A percentile compares a stretch with the other conserved stretches of the same genome.
phyloP scores from a whole-genome alignment of 2,888 invertebrate genomes.

The Steromphala cineraria region DNA sequence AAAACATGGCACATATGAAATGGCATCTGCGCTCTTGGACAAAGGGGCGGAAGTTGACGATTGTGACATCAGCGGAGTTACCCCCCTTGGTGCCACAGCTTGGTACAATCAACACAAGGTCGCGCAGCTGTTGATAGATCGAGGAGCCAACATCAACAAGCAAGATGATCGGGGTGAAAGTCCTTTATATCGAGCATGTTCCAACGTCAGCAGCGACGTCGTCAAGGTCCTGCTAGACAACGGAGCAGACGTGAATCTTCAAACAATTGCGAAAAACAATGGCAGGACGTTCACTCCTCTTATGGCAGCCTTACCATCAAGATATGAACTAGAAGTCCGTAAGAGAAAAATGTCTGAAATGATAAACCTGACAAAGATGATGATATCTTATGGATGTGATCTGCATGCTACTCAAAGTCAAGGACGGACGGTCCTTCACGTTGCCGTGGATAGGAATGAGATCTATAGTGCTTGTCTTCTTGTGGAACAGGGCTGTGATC shows the following conservation, averaged over 20 bases:
- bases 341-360: slow-evolving; percentile 35
- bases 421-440: slow-evolving; percentile 44
- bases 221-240: slow-evolving; percentile 29
- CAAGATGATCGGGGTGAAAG: slow-evolving; percentile 35
- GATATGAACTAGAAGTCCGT: slow-evolving; percentile 30
- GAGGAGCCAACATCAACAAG: slow-evolving; percentile 42
- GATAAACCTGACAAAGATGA: slow-evolving; percentile 33
- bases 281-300: slow-evolving; percentile 32
- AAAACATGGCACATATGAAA: slow-evolving; percentile 20
- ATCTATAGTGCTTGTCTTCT: slow-evolving; percentile 35
- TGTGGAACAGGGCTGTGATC: slow-evolving; percentile 37
- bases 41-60: slow-evolving; percentile 36
- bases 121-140: slow-evolving; percentile 38
- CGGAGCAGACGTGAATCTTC: slow-evolving; percentile 33
- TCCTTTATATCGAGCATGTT: slow-evolving; percentile 44
- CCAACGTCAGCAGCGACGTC: slow-evolving; percentile 24
- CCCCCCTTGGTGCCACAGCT: slow-evolving; percentile 39
- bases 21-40: slow-evolving; percentile 27
- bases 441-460: slow-evolving; percentile 34
- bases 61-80: slow-evolving; percentile 36
- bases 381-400: slow-evolving; percentile 39
- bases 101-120: slow-evolving; percentile 24
- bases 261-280: slow-evolving; percentile 25
- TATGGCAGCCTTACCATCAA: slow-evolving; percentile 42
- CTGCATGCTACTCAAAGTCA: slow-evolving; percentile 30